Evolutionary conservation across 2,113 vertebrate species (phyloP).

Genomic region (Peromyscus californicus): DNA sequence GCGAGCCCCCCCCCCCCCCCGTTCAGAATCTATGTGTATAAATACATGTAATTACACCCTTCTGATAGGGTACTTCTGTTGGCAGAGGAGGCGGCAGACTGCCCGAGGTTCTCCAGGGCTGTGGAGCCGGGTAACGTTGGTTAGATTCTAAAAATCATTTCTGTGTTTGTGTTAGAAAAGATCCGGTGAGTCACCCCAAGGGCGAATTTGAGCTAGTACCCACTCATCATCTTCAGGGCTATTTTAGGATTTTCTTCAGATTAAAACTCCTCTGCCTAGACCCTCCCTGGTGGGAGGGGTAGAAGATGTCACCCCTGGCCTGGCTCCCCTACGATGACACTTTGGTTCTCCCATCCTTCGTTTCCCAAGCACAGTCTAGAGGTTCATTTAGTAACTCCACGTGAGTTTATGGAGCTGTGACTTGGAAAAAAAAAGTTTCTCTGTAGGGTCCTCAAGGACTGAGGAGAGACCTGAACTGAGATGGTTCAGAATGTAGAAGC

Average conservation of each 20-base stretch:
- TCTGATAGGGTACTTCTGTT: conserved; percentile 71
- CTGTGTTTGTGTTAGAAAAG: conserved; percentile 28
- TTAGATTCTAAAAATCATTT: background rate
- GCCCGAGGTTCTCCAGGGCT: background rate
- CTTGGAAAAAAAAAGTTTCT: background rate
- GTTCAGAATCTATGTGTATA: conserved; percentile 84
- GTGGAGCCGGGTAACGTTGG: background rate
- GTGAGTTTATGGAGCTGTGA: background rate
- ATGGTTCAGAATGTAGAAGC: rapidly evolving
- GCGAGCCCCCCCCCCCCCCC: conserved; percentile 86
- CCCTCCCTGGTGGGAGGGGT: background rate
- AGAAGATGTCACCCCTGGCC: rapidly evolving
- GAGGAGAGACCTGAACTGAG: background rate
- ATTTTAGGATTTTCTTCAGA: conserved; percentile 16
- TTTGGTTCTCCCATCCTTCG: background rate
- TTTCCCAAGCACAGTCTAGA: background rate
- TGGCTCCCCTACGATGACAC: background rate
- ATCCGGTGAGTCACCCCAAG: rapidly evolving
- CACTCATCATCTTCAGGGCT: background rate
- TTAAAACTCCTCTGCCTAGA: background rate
- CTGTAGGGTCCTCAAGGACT: background rate
- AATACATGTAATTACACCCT: conserved; percentile 84
- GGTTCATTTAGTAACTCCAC: background rate
- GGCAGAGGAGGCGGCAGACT: conserved; percentile 64
- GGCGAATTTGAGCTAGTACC: background rate